phyloP scores from a whole-genome alignment of 2,888 invertebrate genomes.

The Hirudinaria manillensis region DNA sequence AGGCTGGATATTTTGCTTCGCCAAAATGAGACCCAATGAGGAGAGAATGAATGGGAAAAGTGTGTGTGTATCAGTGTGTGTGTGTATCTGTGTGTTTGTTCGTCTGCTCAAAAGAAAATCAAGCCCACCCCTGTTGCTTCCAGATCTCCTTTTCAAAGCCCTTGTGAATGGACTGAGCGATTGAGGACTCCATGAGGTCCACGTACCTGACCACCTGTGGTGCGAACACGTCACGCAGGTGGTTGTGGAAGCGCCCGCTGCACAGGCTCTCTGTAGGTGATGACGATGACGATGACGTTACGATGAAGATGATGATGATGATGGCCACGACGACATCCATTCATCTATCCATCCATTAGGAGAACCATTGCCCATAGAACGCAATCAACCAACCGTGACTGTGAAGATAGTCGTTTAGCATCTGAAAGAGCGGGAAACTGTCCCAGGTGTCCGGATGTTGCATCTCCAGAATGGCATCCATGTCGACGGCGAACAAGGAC shows the following conservation, averaged over 20 bases:
- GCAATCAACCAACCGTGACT: slow-evolving; percentile 72
- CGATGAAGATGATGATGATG: neutral
- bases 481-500: slow-evolving; percentile 97
- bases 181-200: slow-evolving; percentile 98
- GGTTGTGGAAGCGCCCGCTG: slow-evolving; percentile 93
- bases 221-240: slow-evolving; percentile 90
- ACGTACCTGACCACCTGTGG: slow-evolving; percentile 92
- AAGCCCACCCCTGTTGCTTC: slow-evolving; percentile 86
- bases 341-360: no score
- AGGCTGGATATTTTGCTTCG: no score
- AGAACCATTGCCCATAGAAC: no score
- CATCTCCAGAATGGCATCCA: slow-evolving; percentile 91
- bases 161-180: slow-evolving; percentile 94
- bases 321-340: neutral
- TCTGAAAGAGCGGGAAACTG: slow-evolving; percentile 96
- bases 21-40: no score
- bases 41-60: no score
- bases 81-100: neutral
- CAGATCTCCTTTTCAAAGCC: slow-evolving; percentile 91
- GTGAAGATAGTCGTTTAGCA: slow-evolving; percentile 92
- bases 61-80: neutral
- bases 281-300: no score
- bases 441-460: slow-evolving; percentile 99
- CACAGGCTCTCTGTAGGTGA: slow-evolving; percentile 66
- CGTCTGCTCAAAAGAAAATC: neutral